phyloP scores from a whole-genome alignment of 2,888 invertebrate genomes.

The Aricia artaxerxes region DNA sequence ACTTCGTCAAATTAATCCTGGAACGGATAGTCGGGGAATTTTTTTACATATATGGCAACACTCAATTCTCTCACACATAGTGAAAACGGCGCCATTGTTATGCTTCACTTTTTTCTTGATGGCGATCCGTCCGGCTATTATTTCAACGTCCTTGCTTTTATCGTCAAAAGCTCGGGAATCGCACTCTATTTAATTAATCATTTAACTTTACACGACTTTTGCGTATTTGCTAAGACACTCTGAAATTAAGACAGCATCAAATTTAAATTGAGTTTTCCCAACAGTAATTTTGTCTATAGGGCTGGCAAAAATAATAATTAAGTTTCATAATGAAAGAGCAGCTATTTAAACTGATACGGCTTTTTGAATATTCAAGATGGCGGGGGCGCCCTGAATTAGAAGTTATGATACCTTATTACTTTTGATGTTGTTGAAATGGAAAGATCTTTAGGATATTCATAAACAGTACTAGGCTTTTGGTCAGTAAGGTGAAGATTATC shows the following conservation, averaged over 20 bases:
- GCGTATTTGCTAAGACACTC: constrained; percentile 50
- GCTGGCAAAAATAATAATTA: constrained; percentile 70
- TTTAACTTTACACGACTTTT: constrained; percentile 48
- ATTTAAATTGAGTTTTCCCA: constrained; percentile 70
- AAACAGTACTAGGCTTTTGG: neutral
- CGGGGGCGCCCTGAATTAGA: constrained; percentile 8
- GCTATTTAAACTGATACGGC: constrained; percentile 41
- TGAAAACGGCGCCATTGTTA: no score
- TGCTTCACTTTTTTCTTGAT: no score
- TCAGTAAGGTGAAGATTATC: neutral
- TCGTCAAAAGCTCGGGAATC: neutral
- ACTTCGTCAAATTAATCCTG: no score
- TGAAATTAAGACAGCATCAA: constrained; percentile 60
- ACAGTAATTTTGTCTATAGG: constrained; percentile 60
- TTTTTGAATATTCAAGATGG: constrained; percentile 32
- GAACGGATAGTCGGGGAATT: no score
- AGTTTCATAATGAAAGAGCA: constrained; percentile 49
- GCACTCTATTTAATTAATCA: constrained; percentile 54
- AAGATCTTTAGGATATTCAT: neutral
- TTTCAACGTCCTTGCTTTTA: neutral
- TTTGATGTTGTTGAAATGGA: constrained; percentile 9
- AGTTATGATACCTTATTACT: constrained; percentile 19
- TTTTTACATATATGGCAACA: no score
- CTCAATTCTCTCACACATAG: no score
- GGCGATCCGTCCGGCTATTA: no score